Percentiles rank a stretch among this genome's conserved stretches.
Evolutionary conservation across 2,888 invertebrate genomes (phyloP).

Genomic region (Caenorhabditis becei): DNA sequence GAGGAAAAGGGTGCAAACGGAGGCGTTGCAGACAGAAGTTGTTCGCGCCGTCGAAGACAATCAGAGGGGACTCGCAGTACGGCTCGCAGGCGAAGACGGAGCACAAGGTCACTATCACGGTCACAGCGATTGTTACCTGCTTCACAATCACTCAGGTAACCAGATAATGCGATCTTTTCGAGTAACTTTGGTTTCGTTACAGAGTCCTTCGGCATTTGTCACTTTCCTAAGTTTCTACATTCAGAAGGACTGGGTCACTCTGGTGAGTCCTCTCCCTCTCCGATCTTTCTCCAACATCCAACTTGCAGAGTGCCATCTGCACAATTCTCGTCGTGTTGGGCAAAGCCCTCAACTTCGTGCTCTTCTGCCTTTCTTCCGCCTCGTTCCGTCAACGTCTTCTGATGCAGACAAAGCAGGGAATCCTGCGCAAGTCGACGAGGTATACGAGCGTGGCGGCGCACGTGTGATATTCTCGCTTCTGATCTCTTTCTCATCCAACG

Average conservation of each 20-base stretch:
- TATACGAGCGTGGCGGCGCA: conserved; percentile 65
- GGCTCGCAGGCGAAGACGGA: conserved; percentile 72
- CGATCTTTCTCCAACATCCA: not conserved
- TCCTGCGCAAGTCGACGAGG: conserved; percentile 69
- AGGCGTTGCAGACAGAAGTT: conserved; percentile 67
- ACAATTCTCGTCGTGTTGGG: conserved; percentile 77
- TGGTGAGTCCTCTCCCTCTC: conserved; percentile 33
- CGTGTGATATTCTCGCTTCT: conserved; percentile 14
- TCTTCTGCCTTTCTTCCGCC: conserved; percentile 77
- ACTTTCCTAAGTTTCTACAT: conserved; percentile 63
- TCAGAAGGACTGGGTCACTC: conserved; percentile 54
- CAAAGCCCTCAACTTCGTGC: conserved; percentile 78
- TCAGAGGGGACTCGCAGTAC: conserved; percentile 63
- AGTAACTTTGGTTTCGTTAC: conserved; percentile 34
- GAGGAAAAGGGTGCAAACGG: not conserved
- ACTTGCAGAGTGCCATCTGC: conserved; percentile 56
- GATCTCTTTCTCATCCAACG: conserved; percentile 7
- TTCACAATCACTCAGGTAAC: conserved; percentile 78
- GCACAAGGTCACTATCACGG: conserved; percentile 77
- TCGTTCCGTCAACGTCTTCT: conserved; percentile 76
- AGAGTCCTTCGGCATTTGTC: conserved; percentile 73
- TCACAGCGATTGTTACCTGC: conserved; percentile 78
- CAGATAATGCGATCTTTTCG: not conserved
- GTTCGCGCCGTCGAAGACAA: conserved; percentile 61
- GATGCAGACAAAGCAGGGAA: conserved; percentile 72